phyloP scores from a whole-genome alignment of 2,797 vertebrate genomes.

The Cetoscarus ocellatus region DNA sequence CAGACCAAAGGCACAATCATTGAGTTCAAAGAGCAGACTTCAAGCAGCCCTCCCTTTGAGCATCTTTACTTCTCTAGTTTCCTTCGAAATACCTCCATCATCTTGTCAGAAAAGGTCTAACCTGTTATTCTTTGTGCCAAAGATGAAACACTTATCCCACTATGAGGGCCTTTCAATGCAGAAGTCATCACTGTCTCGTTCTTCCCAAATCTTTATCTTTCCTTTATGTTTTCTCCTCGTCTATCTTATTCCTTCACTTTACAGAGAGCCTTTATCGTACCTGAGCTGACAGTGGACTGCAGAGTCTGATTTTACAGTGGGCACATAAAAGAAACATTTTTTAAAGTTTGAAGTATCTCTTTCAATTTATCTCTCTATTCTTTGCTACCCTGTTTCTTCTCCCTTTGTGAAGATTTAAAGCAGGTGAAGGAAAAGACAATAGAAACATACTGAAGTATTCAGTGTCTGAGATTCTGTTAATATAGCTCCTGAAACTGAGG shows the following conservation, averaged over 20 bases:
- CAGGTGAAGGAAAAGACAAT: too few species aligned
- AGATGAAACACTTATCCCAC: conserved; percentile 34
- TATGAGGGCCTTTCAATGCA: conserved; percentile 48
- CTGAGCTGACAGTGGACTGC: too few species aligned
- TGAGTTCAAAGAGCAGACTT: conserved; percentile 56
- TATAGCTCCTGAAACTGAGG: too few species aligned
- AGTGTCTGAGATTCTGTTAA: too few species aligned
- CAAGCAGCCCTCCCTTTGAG: conserved; percentile 10
- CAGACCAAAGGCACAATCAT: conserved; percentile 35
- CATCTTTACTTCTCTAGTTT: conserved; percentile 33
- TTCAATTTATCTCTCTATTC: too few species aligned
- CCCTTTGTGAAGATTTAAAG: too few species aligned
- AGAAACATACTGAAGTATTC: too few species aligned
- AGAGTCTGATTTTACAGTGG: too few species aligned
- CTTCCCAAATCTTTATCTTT: conserved; percentile 17
- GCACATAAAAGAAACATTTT: too few species aligned
- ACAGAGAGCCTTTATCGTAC: too few species aligned
- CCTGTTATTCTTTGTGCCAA: conserved; percentile 50
- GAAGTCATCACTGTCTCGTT: conserved; percentile 5
- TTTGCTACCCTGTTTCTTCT: too few species aligned
- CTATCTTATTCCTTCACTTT: conserved; percentile 37
- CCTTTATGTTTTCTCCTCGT: conserved; percentile 5
- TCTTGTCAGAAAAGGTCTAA: conserved; percentile 51
- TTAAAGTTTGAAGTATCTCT: too few species aligned
- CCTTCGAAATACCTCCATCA: conserved; percentile 53